These are phyloP conservation scores for Micromesistius poutassou DNA, from an alignment of 2,797 vertebrate species.

Conservation along the genomic window DNA sequence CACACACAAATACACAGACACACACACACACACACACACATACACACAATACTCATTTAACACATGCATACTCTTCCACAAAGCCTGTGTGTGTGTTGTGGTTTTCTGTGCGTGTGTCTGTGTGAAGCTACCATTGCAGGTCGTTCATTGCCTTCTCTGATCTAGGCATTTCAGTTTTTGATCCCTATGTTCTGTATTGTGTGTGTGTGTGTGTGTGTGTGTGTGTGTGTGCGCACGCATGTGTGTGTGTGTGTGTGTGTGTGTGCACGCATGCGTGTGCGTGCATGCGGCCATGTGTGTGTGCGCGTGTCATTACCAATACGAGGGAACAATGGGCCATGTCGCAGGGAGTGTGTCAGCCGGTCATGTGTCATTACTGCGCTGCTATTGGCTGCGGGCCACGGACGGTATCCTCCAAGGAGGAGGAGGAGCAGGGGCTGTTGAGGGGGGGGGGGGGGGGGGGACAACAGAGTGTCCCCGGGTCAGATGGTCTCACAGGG, in stretches of 20 bases:
- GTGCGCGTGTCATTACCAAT: neutral
- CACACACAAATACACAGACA: neutral
- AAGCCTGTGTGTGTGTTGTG: neutral
- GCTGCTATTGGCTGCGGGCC: neutral
- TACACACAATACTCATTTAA: neutral
- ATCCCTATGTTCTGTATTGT: too few relatives aligned
- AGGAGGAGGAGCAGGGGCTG: neutral
- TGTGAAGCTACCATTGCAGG: neutral
- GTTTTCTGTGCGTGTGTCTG: neutral
- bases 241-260: too few relatives aligned
- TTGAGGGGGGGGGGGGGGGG: neutral
- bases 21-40: neutral
- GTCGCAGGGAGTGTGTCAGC: neutral
- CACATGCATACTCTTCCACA: neutral
- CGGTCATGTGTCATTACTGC: constrained; percentile 1
- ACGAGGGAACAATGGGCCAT: constrained; percentile 1
- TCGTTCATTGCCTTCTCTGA: too few relatives aligned
- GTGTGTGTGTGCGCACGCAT: too few relatives aligned
- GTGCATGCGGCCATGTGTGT: neutral
- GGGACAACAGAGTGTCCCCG: too few relatives aligned
- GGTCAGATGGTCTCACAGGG: neutral
- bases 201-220: too few relatives aligned
- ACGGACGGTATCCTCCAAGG: neutral
- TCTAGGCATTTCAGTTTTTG: too few relatives aligned
- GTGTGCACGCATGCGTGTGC: too few relatives aligned